Evolutionary conservation across 2,113 vertebrate genomes (phyloP).

Genomic region (Gymnogyps californianus): DNA sequence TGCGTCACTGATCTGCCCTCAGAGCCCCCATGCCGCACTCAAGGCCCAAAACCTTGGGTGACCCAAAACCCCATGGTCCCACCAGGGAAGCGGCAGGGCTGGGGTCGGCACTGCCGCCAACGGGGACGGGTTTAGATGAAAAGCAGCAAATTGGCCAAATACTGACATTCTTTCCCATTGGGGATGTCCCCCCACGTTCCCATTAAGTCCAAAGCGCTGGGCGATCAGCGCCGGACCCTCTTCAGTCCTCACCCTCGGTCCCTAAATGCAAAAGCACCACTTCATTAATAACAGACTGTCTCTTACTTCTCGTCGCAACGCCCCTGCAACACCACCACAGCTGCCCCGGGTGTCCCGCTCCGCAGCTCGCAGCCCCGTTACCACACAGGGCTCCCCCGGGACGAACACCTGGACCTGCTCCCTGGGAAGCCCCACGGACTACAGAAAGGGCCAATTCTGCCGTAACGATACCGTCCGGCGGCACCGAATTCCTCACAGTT

Average conservation of each 20-base stretch:
- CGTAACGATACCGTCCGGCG: fast-evolving
- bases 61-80: background rate
- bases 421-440: background rate
- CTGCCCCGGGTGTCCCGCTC: background rate
- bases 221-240: fast-evolving
- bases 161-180: fast-evolving
- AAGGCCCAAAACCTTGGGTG: fast-evolving
- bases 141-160: background rate
- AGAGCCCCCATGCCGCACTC: background rate
- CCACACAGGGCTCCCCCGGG: too few species aligned
- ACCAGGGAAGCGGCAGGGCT: background rate
- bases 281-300: fast-evolving
- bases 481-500: too few species aligned
- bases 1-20: fast-evolving
- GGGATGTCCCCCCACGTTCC: fast-evolving
- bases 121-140: fast-evolving
- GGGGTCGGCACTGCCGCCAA: fast-evolving
- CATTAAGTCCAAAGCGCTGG: background rate
- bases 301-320: background rate
- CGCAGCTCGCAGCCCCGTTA: background rate
- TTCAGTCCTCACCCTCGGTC: background rate
- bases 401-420: fast-evolving
- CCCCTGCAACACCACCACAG: fast-evolving
- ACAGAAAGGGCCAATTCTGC: too few species aligned
- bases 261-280: fast-evolving